Conservation (phyloP, 2,888 invertebrate genomes). For the Alloscopus bannaensis region DNA sequence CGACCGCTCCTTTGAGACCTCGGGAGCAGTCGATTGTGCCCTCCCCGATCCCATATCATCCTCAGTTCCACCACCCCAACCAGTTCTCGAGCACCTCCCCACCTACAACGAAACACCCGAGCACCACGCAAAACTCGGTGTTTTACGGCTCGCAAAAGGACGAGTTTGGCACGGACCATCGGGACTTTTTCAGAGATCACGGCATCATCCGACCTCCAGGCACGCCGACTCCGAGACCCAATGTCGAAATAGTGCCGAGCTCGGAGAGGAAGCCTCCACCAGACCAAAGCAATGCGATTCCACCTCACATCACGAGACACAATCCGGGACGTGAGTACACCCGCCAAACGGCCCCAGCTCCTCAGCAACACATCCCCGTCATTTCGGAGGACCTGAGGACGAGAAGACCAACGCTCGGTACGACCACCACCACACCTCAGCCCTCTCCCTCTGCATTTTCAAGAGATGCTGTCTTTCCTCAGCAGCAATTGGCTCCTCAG, state of each 20-base stretch:
- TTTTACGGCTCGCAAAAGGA: slow-evolving; percentile 45
- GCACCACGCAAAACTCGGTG: slow-evolving; percentile 25
- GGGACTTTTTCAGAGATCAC: slow-evolving; percentile 25
- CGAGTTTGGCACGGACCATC: slow-evolving; percentile 7
- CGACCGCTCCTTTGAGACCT: slow-evolving; percentile 40
- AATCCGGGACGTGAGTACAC: slow-evolving; percentile 28
- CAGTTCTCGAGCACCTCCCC: slow-evolving; percentile 25
- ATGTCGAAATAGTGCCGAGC: slow-evolving; percentile 71
- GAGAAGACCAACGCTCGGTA: slow-evolving; percentile 15
- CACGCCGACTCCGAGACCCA: slow-evolving; percentile 65
- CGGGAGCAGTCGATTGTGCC: slow-evolving; percentile 33
- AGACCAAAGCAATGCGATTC: slow-evolving; percentile 71
- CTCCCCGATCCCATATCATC: slow-evolving; percentile 22
- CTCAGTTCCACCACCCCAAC: slow-evolving; percentile 32
- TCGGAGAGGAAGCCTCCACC: slow-evolving; percentile 72
- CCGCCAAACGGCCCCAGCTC: slow-evolving; percentile 8
- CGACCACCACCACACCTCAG: slow-evolving; percentile 21
- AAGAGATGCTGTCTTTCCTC: slow-evolving; percentile 27
- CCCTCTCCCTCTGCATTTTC: slow-evolving; percentile 29
- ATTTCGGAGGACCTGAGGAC: slow-evolving; percentile 9
- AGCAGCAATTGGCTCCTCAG: slow-evolving; percentile 15
- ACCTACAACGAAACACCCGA: slow-evolving; percentile 25
- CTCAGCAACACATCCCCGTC: slow-evolving; percentile 23
- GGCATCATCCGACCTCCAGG: slow-evolving; percentile 32
- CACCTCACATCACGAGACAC: slow-evolving; percentile 45